Evolutionary conservation across 2,113 vertebrate species (phyloP).

Genomic region (Malaclemys terrapin): DNA sequence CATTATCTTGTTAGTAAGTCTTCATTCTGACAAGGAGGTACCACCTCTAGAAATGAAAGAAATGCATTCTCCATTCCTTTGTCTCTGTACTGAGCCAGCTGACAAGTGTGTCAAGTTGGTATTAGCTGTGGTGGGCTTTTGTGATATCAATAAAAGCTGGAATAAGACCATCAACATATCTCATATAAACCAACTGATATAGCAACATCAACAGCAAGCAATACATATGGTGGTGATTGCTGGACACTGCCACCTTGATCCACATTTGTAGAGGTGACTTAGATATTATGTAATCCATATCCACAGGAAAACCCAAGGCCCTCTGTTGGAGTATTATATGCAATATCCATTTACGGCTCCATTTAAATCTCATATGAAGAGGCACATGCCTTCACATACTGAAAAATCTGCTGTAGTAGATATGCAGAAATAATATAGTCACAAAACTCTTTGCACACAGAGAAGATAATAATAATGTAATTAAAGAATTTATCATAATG

Average conservation of each 20-base stretch:
- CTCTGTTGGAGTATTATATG: background rate
- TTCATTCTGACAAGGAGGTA: background rate
- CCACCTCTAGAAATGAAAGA: background rate
- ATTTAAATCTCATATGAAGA: background rate
- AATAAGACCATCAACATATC: background rate
- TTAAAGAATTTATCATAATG: background rate
- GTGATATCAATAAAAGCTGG: background rate
- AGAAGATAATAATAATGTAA: background rate
- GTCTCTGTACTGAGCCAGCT: background rate
- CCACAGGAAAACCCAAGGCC: background rate
- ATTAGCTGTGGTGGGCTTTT: background rate
- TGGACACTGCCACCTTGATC: background rate
- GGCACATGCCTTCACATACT: background rate
- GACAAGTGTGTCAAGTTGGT: background rate
- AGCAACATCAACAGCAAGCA: background rate
- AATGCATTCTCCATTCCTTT: background rate
- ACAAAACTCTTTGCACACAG: accelerated
- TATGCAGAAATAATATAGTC: background rate
- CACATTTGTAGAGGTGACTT: background rate
- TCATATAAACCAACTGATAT: background rate
- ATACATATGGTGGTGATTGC: background rate
- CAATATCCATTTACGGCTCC: background rate
- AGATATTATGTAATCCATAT: background rate
- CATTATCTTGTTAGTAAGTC: background rate
- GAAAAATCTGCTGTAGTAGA: background rate